Conservation (phyloP, 1,140 invertebrate genomes). For the Vollenhovia emeryi region DNA sequence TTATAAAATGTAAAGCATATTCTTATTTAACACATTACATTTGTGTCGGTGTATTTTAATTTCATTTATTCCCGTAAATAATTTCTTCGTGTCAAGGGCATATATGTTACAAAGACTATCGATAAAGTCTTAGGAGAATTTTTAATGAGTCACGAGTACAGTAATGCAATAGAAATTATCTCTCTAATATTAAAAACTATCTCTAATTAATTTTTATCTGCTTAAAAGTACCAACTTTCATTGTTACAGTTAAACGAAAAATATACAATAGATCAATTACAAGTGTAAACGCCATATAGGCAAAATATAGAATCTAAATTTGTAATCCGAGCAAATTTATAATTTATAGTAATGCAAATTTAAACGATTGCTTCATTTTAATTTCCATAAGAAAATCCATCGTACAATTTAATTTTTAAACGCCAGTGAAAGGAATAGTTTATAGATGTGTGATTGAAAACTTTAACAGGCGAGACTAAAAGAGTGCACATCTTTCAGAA, state of each 20-base stretch:
- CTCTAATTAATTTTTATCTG: neutral
- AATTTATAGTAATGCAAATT: neutral
- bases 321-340: neutral
- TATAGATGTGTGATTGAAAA: neutral
- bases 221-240: neutral
- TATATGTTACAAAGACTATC: neutral
- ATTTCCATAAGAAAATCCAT: neutral
- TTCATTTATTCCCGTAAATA: neutral
- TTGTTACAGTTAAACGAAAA: neutral
- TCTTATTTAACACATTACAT: neutral
- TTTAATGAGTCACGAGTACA: neutral
- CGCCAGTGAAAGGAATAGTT: neutral
- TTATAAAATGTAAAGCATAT: neutral
- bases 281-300: too few relatives aligned
- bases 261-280: too few relatives aligned
- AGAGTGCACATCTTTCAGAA: neutral
- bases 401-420: neutral
- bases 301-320: conserved; percentile 4
- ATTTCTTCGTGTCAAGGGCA: neutral
- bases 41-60: neutral
- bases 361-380: neutral
- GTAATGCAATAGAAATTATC: neutral
- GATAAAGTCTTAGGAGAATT: neutral
- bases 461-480: conserved; percentile 3
- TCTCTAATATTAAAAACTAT: too few relatives aligned